phyloP scores from a whole-genome alignment of 1,140 invertebrate species.

The Metaphire vulgaris region DNA sequence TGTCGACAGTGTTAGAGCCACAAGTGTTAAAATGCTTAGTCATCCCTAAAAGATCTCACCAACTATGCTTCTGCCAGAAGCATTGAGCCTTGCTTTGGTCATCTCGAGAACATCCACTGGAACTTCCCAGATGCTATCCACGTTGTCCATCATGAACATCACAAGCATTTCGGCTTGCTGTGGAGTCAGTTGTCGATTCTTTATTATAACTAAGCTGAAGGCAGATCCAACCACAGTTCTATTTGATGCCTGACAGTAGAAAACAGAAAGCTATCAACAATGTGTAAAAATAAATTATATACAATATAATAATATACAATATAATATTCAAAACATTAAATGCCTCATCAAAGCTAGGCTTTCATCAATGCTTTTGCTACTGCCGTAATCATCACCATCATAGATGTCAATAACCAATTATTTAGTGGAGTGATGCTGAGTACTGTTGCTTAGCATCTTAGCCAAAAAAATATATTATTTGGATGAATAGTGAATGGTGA shows the following conservation, averaged over 20 bases:
- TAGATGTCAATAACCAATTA: too few relatives aligned
- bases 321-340: too few relatives aligned
- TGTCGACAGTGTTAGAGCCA: background rate
- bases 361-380: background rate
- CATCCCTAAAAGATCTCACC: too few relatives aligned
- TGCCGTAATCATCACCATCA: background rate
- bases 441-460: too few relatives aligned
- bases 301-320: background rate
- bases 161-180: background rate
- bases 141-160: background rate
- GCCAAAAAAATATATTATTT: too few relatives aligned
- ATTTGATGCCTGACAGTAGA: background rate
- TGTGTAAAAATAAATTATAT: background rate
- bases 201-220: background rate
- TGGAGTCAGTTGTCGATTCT: background rate
- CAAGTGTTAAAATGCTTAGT: too few relatives aligned
- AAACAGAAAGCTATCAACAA: background rate
- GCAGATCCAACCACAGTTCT: background rate
- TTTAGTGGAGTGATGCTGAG: too few relatives aligned
- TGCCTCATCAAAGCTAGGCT: too few relatives aligned
- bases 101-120: background rate
- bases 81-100: background rate
- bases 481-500: background rate
- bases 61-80: background rate
- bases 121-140: background rate